phyloP scores from a whole-genome alignment of 2,113 vertebrate species.

The Coreoperca whiteheadi region DNA sequence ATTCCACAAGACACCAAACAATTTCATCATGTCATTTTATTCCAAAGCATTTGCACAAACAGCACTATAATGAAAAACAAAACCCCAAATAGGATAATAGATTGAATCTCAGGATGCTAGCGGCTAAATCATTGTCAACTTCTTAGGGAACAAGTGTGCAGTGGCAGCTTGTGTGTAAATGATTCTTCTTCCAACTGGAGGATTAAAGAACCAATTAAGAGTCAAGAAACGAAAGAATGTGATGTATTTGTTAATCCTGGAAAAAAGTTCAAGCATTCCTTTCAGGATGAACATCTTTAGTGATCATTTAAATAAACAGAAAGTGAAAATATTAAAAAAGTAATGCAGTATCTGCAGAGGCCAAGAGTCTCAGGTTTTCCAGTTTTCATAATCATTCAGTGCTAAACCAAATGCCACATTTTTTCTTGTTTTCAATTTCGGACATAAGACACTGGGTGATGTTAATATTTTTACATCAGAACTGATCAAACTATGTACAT shows the following conservation, averaged over 20 bases:
- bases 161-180: background rate
- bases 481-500: conserved; percentile 70
- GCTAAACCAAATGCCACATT: conserved; percentile 13
- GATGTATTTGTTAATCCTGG: background rate
- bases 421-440: background rate
- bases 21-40: conserved; percentile 67
- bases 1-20: background rate
- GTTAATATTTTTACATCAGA: conserved; percentile 59
- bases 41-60: conserved; percentile 72
- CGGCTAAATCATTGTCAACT: conserved; percentile 48
- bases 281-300: conserved; percentile 16
- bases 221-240: background rate
- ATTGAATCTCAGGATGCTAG: conserved; percentile 18
- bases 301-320: conserved; percentile 32
- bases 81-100: conserved; percentile 25
- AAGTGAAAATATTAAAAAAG: background rate
- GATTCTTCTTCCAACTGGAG: background rate
- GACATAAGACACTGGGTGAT: conserved; percentile 33
- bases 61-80: conserved; percentile 52
- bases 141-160: conserved; percentile 32
- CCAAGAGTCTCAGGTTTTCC: background rate
- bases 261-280: background rate
- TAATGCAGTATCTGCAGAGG: conserved; percentile 5
- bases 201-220: background rate
- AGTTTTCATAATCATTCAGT: conserved; percentile 1